These are phyloP conservation scores for Holotrichia oblita DNA, from an alignment of 1,140 invertebrate genomes.

Conservation along the genomic window DNA sequence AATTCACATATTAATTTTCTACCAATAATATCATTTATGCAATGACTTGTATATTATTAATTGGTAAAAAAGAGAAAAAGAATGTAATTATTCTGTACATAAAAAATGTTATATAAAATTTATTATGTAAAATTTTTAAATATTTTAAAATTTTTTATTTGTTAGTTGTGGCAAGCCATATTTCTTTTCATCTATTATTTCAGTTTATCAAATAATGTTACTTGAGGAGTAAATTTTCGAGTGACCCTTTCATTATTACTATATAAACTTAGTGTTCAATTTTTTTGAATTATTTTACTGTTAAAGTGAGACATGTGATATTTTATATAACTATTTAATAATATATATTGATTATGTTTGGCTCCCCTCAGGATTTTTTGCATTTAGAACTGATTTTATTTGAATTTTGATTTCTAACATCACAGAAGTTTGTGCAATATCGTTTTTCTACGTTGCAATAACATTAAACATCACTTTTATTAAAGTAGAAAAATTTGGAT, in stretches of 20 bases:
- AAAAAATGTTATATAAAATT: slow-evolving; percentile 55
- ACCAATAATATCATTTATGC: background rate
- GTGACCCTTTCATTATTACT: slow-evolving; percentile 26
- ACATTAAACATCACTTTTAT: slow-evolving; percentile 35
- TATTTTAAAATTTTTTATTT: slow-evolving; percentile 48
- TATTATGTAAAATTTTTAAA: slow-evolving; percentile 46
- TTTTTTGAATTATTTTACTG: slow-evolving; percentile 58
- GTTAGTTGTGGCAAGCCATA: slow-evolving; percentile 47
- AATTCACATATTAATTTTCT: slow-evolving; percentile 27
- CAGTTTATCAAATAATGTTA: slow-evolving; percentile 17
- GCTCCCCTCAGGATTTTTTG: slow-evolving; percentile 57
- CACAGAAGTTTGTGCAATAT: slow-evolving; percentile 32
- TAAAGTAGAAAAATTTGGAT: slow-evolving; percentile 42
- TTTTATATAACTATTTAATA: slow-evolving; percentile 60
- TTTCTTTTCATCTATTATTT: slow-evolving; percentile 33
- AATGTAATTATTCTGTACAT: slow-evolving; percentile 57
- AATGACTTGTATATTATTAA: slow-evolving; percentile 53
- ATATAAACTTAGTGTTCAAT: slow-evolving; percentile 54
- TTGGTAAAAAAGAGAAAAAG: slow-evolving; percentile 43
- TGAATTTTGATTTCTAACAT: slow-evolving; percentile 41
- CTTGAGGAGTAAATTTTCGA: slow-evolving; percentile 5
- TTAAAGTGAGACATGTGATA: slow-evolving; percentile 60
- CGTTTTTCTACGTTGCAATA: background rate
- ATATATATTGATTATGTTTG: slow-evolving; percentile 56
- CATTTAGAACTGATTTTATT: slow-evolving; percentile 48